Base-by-base conservation (phyloP, 2,113 vertebrate species). In the Lethenteron camtschaticum region DNA sequence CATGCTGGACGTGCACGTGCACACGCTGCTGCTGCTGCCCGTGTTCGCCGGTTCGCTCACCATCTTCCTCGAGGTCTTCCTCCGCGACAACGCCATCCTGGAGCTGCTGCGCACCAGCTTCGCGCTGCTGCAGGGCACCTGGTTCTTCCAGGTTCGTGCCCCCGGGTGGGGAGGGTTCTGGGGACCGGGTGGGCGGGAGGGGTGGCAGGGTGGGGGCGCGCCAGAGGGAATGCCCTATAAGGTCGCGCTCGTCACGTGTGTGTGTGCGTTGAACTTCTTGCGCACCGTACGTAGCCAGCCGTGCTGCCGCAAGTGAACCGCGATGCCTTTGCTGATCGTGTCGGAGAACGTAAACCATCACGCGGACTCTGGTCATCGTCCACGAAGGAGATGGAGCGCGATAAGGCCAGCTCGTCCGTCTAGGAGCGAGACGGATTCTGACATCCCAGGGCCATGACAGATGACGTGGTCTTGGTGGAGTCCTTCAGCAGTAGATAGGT, bases 91-190 rank as follows among this genome's bases (percentile, higher is more conserved):
- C 70, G 73, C 85, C 0, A 68, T 90, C 73, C 74, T 99, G 74
- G 86, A 92, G 74, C 77, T 94, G 20, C 78, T 94, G 57, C 74
- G 83, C n/a, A 77, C 81, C 0, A 79, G 78, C 12, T 11, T 88
- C n/a, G 70, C 84, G 73, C 80, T 95, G n/a, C 73, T 89, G n/a
- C 89, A 97, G 74, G 94, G 90, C 12, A 83, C 87, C 0, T 99
- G 94, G 94, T 89, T 99, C 79, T 99, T 85, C 82, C 88, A 99
- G 88, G 94, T 96, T 71, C 70, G 81, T 16, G 69, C 4, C 56
- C 69, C 73, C 58, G 20, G 55, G 1, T 0, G 1, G 13, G 56
- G 2, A 16, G 57, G 68, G 14, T 13, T 60, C 4, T 4, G 0
- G 24, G 14, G 3, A 55, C 59, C 1, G 56, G 1, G 56, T 68